Base-by-base conservation (phyloP, 2,113 vertebrate species). In the Phalacrocorax aristotelis region DNA sequence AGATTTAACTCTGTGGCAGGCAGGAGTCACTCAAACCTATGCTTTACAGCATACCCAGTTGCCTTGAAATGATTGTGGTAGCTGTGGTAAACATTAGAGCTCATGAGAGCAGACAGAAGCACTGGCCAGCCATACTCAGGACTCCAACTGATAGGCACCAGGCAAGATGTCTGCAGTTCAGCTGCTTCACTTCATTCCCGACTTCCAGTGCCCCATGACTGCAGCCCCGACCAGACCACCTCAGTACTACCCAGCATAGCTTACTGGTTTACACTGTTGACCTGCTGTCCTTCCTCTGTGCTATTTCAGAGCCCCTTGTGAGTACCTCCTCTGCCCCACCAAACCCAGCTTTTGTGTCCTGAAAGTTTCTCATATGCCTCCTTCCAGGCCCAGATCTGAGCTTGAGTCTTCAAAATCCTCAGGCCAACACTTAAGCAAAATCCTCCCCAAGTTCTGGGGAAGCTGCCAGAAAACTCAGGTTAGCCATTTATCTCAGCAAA, bases 401-500 rank as follows among this genome's bases (percentile, higher is more conserved):
- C 10, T 65, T 20, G 12, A 38, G 9, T n/a, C 64, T 84, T 70
- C 58, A n/a, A 49, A 90, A 91, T 70, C 38, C 64, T 72, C 79
- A 42, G 34, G 29, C 65, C 55, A 36, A 11, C 36, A n/a, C 48
- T 87, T 8, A 12, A 3, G n/a, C 40, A 54, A 55, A 29, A 32
- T 62, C 40, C 42, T 83, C 66, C 30, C 22, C 54, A 65, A 20
- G 40, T 90, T 88, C 79, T 78, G 69, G 83, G 71, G 84, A 94
- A 82, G 90, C 88, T 96, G 90, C 77, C 87, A 96, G 85, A 54
- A 40, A 68, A 40, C 60, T 87, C 76, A 77, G 52, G 66, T 89
- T 61, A 83, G 72, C 27, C 65, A 80, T 92, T 97, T 77, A 58
- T 82, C 68, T 93, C 69, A 46, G 76, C 46, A 96, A 75, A 96